Base-by-base conservation (phyloP, 2,888 invertebrate species). In the Ditula angustiorana region DNA sequence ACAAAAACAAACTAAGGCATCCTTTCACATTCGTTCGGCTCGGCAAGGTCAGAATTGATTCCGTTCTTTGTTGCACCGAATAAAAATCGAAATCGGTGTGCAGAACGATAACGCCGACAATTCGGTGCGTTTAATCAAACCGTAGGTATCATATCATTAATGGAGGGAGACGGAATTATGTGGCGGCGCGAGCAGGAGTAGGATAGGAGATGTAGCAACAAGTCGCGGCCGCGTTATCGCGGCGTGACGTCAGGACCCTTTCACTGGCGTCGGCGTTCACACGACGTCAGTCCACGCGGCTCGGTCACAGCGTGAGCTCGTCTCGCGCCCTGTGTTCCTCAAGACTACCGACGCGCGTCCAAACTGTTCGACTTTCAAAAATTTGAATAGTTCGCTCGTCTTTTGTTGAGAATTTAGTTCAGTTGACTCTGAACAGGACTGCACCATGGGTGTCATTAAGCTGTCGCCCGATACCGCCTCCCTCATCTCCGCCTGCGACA, bases 181-280 rank as follows among this genome's bases (percentile, higher is more conserved):
- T 60, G 41, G 73, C 66, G 74, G 67, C 1, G 47, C 46, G 67
- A 3, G 80, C 59, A 70, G 46, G 84, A 88, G 71, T 55, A 81
- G 68, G 86, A 86, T 66, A 69, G 69, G 69, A 76, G 78, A 70
- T 87, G 78, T 89, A 86, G 91, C 91, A 91, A 92, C 91, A 92
- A 88, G 91, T 89, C 71, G 76, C 74, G 74, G 71, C 59, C 71
- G 78, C 85, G 91, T 93, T 94, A 92, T 91, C 90, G 88, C 85
- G n/a, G 82, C 72, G 85, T 94, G 94, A 94, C 94, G 94, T 94
- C 94, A 94, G 70, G 85, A 79, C 86, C 90, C 91, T 92, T 91
- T 93, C 93, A 90, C 90, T 92, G 85, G 84, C 83, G 82, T 76
- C 76, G 76, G 69, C 72, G 72, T 67, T 71, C 70, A 64, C 71